Evolutionary conservation across 2,888 invertebrate species (phyloP).

Genomic region (Drosophila paramelanica): DNA sequence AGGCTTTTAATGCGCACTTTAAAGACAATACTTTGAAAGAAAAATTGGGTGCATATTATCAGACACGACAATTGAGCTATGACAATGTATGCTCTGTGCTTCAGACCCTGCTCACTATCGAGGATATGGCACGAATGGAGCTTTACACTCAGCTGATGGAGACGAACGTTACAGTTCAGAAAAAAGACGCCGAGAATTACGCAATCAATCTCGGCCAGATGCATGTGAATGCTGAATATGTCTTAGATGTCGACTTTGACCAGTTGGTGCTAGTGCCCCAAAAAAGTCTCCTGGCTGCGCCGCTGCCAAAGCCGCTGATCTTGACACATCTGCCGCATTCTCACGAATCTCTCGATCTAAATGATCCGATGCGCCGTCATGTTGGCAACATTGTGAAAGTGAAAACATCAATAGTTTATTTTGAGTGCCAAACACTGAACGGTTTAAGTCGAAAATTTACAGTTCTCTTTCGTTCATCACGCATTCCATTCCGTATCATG

Average conservation of each 20-base stretch:
- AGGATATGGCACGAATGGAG: constrained; percentile 11
- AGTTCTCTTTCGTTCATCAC: constrained; percentile 1
- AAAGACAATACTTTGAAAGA: constrained; percentile 5
- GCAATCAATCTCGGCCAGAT: background rate
- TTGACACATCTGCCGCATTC: constrained; percentile 6
- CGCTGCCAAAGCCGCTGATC: constrained; percentile 1
- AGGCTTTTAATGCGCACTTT: constrained; percentile 1
- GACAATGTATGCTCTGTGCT: constrained; percentile 6
- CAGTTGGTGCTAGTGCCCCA: constrained; percentile 4
- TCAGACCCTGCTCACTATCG: constrained; percentile 8
- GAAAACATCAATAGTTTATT: background rate
- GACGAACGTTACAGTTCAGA: background rate
- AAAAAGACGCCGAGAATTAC: background rate
- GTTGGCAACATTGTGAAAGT: background rate
- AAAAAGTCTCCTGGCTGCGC: background rate
- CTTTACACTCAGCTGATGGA: background rate
- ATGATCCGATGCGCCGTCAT: background rate
- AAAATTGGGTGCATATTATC: constrained; percentile 7
- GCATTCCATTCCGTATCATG: constrained; percentile 5
- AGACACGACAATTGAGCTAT: background rate
- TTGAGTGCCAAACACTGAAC: background rate
- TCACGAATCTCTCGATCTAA: background rate
- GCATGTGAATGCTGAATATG: background rate
- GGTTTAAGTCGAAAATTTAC: background rate
- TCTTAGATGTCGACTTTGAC: background rate